phyloP scores from a whole-genome alignment of 2,888 invertebrate species.

The Vesta saturnalis region DNA sequence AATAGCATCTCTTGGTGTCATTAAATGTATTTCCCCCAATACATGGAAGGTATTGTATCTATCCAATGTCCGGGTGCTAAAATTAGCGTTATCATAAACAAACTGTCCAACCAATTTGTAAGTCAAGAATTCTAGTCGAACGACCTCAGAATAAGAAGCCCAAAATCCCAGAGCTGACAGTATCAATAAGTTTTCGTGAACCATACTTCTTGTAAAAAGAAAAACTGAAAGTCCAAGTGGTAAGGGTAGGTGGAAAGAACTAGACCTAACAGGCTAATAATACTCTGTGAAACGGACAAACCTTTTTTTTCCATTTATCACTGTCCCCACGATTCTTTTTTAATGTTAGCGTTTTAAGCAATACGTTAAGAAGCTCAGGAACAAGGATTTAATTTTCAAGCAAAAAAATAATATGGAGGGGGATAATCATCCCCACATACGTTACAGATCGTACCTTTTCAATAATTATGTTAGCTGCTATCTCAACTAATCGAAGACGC shows the following conservation, averaged over 20 bases:
- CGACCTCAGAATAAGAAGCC: slow-evolving; percentile 19
- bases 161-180: slow-evolving; percentile 11
- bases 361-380: slow-evolving; percentile 17
- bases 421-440: slow-evolving; percentile 9
- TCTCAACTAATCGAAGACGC: slow-evolving; percentile 10
- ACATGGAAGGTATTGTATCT: too few relatives aligned
- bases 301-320: slow-evolving; percentile 11
- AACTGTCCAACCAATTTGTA: too few relatives aligned
- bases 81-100: too few relatives aligned
- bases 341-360: slow-evolving; percentile 12
- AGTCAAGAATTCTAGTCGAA: slow-evolving; percentile 10
- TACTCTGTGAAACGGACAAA: too few relatives aligned
- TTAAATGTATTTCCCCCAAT: background rate
- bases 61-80: too few relatives aligned
- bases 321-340: slow-evolving; percentile 15
- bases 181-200: slow-evolving; percentile 16
- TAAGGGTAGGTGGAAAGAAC: background rate
- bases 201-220: slow-evolving; percentile 17
- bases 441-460: slow-evolving; percentile 9
- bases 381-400: slow-evolving; percentile 15
- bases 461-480: background rate
- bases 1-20: background rate
- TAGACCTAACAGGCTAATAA: background rate
- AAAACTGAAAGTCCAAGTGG: slow-evolving; percentile 16
- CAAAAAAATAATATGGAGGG: slow-evolving; percentile 16